Conservation (phyloP, 2,113 vertebrate genomes). For the Origma solitaria region DNA sequence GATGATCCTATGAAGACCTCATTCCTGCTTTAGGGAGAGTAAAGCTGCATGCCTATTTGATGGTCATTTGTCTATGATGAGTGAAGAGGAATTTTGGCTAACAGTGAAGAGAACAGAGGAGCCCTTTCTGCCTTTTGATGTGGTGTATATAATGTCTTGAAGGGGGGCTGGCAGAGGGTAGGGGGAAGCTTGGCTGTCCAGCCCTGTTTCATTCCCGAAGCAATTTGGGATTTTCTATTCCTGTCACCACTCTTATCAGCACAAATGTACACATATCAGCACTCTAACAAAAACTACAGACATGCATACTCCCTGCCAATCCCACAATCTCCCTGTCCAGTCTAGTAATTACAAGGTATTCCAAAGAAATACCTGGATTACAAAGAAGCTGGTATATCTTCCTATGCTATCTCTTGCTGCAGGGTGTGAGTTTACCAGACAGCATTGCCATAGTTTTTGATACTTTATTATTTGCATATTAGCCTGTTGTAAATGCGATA, state of each 20-base stretch:
- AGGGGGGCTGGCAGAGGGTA: neutral
- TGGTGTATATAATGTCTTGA: neutral
- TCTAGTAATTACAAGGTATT: constrained; percentile 51
- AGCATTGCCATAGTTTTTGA: neutral
- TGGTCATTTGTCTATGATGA: constrained; percentile 19
- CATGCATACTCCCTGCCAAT: neutral
- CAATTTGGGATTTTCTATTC: constrained; percentile 57
- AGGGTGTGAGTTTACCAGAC: neutral
- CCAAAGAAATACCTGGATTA: constrained; percentile 48
- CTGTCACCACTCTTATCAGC: constrained; percentile 65
- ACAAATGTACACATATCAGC: constrained; percentile 41
- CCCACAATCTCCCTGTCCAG: neutral
- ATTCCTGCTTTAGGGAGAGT: neutral
- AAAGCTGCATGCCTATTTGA: constrained; percentile 2
- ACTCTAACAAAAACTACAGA: neutral
- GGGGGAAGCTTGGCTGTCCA: neutral
- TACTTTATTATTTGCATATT: constrained; percentile 28
- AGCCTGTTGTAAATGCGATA: constrained; percentile 3
- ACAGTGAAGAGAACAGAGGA: constrained; percentile 3
- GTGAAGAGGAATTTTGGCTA: constrained; percentile 16
- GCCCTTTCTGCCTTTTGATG: constrained; percentile 23
- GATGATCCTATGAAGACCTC: neutral
- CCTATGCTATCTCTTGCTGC: constrained; percentile 28
- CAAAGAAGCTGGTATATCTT: constrained; percentile 9
- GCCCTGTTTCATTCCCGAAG: constrained; percentile 35